Conservation (phyloP, 1,140 invertebrate genomes). For the Rhyzopertha dominica region DNA sequence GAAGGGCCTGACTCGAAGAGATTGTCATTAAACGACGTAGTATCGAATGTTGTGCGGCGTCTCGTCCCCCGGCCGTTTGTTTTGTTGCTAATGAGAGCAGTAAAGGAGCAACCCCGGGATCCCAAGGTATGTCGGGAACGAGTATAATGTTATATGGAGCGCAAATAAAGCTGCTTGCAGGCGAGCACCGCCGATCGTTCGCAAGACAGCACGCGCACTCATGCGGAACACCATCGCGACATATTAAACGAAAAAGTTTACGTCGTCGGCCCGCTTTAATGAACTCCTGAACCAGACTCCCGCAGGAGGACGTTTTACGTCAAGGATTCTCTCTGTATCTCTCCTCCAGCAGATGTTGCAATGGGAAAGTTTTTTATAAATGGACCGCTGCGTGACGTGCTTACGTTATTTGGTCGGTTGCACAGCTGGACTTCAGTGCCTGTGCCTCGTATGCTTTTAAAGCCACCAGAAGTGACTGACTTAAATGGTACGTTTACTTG, state of each 20-base stretch:
- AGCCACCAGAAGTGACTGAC: too few species aligned
- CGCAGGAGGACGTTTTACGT: too few species aligned
- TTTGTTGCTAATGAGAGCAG: conserved; percentile 12
- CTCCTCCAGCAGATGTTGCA: too few species aligned
- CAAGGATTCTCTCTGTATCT: too few species aligned
- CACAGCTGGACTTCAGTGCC: too few species aligned
- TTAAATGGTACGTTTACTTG: too few species aligned
- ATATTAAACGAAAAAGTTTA: conserved; percentile 4
- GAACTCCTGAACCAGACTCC: neutral
- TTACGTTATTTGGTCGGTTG: too few species aligned
- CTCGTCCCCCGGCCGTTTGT: conserved; percentile 3
- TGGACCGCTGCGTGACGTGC: too few species aligned
- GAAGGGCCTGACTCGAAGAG: conserved; percentile 4
- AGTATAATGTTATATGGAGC: conserved; percentile 18
- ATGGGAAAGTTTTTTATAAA: too few species aligned
- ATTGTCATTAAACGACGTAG: conserved; percentile 4
- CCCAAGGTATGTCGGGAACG: conserved; percentile 8
- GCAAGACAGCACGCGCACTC: conserved; percentile 14
- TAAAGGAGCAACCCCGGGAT: conserved; percentile 6
- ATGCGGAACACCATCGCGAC: conserved; percentile 9
- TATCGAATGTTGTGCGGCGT: neutral
- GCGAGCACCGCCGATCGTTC: conserved; percentile 5
- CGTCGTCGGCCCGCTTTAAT: neutral
- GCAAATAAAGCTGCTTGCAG: conserved; percentile 17
- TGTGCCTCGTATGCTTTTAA: too few species aligned